Evolutionary conservation across 35 echinoderm and acorn worm species (phyloP).

Genomic region (Anneissia japonica): DNA sequence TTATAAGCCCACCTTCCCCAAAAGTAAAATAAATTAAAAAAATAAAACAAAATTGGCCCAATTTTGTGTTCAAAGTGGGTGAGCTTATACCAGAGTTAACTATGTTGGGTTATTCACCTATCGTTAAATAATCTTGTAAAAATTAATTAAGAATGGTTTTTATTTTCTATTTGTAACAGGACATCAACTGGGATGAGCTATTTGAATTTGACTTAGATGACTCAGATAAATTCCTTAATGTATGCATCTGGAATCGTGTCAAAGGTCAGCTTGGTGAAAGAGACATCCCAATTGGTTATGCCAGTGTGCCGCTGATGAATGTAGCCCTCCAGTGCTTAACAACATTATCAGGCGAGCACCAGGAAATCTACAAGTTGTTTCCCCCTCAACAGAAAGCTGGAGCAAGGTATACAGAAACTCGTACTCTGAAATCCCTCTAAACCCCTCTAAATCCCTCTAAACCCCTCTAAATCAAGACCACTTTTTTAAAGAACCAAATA

Average conservation of each 20-base stretch:
- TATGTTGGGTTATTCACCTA: background rate
- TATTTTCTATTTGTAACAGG: slow-evolving; percentile 29
- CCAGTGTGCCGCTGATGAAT: slow-evolving; percentile 75
- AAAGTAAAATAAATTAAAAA: no score
- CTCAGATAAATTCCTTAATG: slow-evolving; percentile 68
- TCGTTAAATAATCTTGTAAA: background rate
- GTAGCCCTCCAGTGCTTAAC: slow-evolving; percentile 85
- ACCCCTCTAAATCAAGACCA: no score
- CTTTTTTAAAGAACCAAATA: no score
- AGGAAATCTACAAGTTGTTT: slow-evolving; percentile 75
- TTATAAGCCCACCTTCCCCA: no score
- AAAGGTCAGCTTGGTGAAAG: slow-evolving; percentile 43
- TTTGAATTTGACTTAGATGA: slow-evolving; percentile 84
- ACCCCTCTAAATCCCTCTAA: no score
- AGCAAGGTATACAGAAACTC: slow-evolving; percentile 62
- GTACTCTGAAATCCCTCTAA: no score
- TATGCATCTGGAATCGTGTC: slow-evolving; percentile 86
- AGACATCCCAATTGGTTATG: slow-evolving; percentile 77
- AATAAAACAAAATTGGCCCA: no score
- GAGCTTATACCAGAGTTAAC: background rate
- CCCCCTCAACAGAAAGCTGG: slow-evolving; percentile 81
- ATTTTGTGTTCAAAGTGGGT: background rate
- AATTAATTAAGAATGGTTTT: background rate
- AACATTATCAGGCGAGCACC: slow-evolving; percentile 75
- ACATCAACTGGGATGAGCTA: slow-evolving; percentile 83